These are phyloP conservation scores for Cydia strobilella DNA, from an alignment of 1,140 invertebrate genomes.

Conservation along the genomic window DNA sequence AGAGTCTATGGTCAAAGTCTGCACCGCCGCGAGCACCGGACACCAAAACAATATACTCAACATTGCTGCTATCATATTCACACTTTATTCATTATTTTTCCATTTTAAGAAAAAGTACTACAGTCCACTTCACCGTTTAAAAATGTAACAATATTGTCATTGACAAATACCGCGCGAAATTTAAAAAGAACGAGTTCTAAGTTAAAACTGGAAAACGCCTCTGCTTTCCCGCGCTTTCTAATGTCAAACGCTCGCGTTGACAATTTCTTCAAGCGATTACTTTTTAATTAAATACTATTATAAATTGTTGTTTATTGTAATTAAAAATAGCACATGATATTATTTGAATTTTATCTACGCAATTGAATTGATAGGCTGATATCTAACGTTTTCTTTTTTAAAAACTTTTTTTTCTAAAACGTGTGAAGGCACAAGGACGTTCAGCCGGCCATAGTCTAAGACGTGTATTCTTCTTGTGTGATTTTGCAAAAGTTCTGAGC, in stretches of 20 bases:
- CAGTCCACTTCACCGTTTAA: constrained; percentile 4
- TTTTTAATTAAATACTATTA: not conserved
- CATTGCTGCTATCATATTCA: not conserved
- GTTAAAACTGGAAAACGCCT: not conserved
- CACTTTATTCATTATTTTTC: not conserved
- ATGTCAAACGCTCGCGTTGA: not conserved
- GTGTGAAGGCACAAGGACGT: no score
- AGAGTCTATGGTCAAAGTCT: constrained; percentile 70
- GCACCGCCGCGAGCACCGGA: constrained; percentile 62
- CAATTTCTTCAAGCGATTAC: not conserved
- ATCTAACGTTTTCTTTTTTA: no score
- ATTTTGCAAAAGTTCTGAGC: constrained; percentile 5
- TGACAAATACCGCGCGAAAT: not conserved
- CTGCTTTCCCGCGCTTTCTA: not conserved
- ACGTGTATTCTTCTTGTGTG: not conserved
- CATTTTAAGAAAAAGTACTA: constrained; percentile 1
- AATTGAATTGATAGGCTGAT: no score
- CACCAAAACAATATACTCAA: constrained; percentile 61
- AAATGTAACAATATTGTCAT: not conserved
- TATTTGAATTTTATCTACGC: not conserved
- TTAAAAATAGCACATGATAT: not conserved
- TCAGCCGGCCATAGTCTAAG: no score
- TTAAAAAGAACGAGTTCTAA: not conserved
- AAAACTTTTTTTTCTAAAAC: no score
- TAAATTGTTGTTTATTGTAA: not conserved